Conservation (phyloP, 2,113 vertebrate genomes). For the Electrona antarctica region DNA sequence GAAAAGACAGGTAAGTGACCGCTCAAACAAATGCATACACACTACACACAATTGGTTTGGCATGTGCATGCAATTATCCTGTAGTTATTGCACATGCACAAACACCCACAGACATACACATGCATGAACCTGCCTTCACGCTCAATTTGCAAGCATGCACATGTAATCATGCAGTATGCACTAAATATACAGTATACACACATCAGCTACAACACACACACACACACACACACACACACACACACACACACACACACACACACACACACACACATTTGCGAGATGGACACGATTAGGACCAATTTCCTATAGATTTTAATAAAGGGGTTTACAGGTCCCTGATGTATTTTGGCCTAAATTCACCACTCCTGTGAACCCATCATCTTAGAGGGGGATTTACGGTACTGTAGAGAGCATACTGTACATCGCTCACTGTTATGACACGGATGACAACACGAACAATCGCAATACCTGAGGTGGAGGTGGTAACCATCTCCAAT, state of each 20-base stretch:
- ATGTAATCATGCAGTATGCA: no score
- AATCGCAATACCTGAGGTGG: no score
- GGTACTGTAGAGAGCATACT: no score
- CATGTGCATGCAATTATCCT: slow-evolving; percentile 33
- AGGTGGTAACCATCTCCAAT: no score
- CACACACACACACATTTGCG: slow-evolving; percentile 20
- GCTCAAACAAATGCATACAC: slow-evolving; percentile 7
- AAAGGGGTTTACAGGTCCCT: slow-evolving; percentile 46
- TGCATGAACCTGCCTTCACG: background rate
- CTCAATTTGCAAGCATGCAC: no score
- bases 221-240: background rate
- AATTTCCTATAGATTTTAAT: slow-evolving; percentile 58
- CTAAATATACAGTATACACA: no score
- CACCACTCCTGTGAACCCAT: slow-evolving; percentile 13
- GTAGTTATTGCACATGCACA: background rate
- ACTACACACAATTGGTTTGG: slow-evolving; percentile 9
- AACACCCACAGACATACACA: slow-evolving; percentile 8
- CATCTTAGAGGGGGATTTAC: background rate
- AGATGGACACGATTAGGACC: slow-evolving; percentile 24
- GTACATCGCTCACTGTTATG: no score
- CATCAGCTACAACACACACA: no score
- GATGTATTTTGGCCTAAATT: slow-evolving; percentile 34
- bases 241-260: background rate
- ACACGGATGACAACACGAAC: no score
- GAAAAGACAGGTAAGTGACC: slow-evolving; percentile 20